A percentile compares a stretch with the other conserved stretches of the same genome.
Conservation (phyloP, 1,140 invertebrate genomes). For the Aradophagus sp. region DNA sequence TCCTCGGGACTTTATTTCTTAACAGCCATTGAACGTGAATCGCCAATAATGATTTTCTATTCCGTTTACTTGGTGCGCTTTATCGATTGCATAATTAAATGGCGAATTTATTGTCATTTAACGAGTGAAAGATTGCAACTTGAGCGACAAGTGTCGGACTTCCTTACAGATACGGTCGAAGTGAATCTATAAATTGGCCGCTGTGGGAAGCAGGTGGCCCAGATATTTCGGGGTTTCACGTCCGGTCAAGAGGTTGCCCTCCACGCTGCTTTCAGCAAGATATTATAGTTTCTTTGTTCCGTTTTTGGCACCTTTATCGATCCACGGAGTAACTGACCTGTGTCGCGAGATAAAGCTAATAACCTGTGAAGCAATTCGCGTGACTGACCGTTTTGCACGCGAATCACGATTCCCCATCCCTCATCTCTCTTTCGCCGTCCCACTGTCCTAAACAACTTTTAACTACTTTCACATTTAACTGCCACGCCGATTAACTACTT, state of each 20-base stretch:
- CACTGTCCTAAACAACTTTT: conserved; percentile 21
- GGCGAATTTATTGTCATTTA: too few relatives aligned
- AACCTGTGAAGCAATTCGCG: conserved; percentile 47
- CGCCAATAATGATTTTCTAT: too few relatives aligned
- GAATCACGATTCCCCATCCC: conserved; percentile 14
- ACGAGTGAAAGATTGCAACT: too few relatives aligned
- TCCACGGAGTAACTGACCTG: conserved; percentile 45
- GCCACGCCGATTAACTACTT: too few relatives aligned
- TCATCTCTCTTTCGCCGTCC: too few relatives aligned
- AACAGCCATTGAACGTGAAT: too few relatives aligned
- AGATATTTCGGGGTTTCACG: conserved; percentile 52
- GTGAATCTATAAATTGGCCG: conserved; percentile 35
- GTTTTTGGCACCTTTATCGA: conserved; percentile 52
- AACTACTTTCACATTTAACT: too few relatives aligned
- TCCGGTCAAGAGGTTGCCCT: conserved; percentile 54
- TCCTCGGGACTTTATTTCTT: too few relatives aligned
- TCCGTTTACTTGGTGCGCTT: too few relatives aligned
- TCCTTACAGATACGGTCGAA: too few relatives aligned
- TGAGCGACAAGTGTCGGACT: too few relatives aligned
- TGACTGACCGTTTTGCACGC: conserved; percentile 44
- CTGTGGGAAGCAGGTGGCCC: conserved; percentile 27
- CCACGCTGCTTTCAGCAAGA: conserved; percentile 22
- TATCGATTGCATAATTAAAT: too few relatives aligned
- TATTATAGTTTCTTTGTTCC: conserved; percentile 52
- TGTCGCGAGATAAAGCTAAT: conserved; percentile 49